Evolutionary conservation across 2,797 vertebrate genomes (phyloP).

Genomic region (Muscicapa comitata): DNA sequence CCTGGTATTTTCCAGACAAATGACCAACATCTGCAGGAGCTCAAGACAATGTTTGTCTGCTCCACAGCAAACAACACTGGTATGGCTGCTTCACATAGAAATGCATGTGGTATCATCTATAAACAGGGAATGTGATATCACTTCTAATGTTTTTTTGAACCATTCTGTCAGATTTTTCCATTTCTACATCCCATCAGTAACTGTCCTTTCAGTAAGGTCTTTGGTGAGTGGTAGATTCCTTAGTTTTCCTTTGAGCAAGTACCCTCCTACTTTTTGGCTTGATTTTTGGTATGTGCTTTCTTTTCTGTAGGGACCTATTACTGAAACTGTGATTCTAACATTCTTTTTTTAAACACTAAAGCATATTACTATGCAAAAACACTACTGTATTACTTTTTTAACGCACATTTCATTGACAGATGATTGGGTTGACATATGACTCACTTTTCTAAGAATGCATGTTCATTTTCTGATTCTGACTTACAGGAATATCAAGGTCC

Average conservation of each 20-base stretch:
- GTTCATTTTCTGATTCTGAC: neutral
- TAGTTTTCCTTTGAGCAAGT: neutral
- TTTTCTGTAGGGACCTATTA: neutral
- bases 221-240: neutral
- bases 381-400: neutral
- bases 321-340: neutral
- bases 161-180: neutral
- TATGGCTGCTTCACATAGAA: constrained; percentile 57
- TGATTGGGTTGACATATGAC: neutral
- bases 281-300: neutral
- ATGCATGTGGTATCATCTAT: neutral
- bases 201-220: neutral
- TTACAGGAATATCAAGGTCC: constrained; percentile 70
- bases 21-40: neutral
- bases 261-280: neutral
- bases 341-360: neutral
- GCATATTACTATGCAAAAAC: neutral
- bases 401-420: neutral
- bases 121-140: neutral
- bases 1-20: constrained; percentile 51
- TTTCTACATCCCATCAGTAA: neutral
- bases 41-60: neutral
- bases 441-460: neutral
- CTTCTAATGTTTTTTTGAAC: neutral
- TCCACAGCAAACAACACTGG: constrained; percentile 13